Base-by-base conservation (phyloP, 1,140 invertebrate genomes). In the Triops cancriformis region DNA sequence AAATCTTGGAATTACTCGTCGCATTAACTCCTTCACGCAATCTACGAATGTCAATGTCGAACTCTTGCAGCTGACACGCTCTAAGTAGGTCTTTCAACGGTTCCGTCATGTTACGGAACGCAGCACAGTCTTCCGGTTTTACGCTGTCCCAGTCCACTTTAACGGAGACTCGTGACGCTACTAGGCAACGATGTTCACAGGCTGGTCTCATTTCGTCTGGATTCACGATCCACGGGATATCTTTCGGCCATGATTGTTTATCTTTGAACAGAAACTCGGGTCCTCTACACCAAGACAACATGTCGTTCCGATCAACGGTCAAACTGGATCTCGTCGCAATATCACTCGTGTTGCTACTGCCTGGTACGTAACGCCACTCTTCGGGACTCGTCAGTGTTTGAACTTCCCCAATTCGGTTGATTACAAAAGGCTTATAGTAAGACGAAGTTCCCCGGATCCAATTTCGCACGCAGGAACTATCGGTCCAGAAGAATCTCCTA, bases 281-380 rank as follows among this genome's bases (percentile, higher is more conserved):
- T 1, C 23, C 28, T 27, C 11, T 75, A 12, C 10, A 75, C 26
- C 28, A 75, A 18, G 23, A n/a, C 1, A 7, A 10, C n/a, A 28
- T 26, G 28, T 42, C n/a, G 74, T 1, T 31, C 74, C 11, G 26
- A 12, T 31, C 72, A n/a, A 3, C 23, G 26, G 6, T 12, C 6
- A 18, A 31, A 18, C 10, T 42, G 6, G 76, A 77, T 14, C 37
- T 7, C 12, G 72, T 77, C 5, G 76, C 76, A 0, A 7, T 26
- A 28, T 77, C 76, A 31, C 26, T 37, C 0, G 12, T 27, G 37
- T 77, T 77, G 11, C 28, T 28, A 1, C 37, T 18, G 9, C 76
- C 72, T 3, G 76, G 72, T 26, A 77, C 1, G 11, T 73, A 74
- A 14, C 76, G 76, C 76, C 76, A 74, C 14, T 73, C 76, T 26